Evolutionary conservation across 2,797 vertebrate genomes (phyloP).

Genomic region (Phataginus tetradactyla): DNA sequence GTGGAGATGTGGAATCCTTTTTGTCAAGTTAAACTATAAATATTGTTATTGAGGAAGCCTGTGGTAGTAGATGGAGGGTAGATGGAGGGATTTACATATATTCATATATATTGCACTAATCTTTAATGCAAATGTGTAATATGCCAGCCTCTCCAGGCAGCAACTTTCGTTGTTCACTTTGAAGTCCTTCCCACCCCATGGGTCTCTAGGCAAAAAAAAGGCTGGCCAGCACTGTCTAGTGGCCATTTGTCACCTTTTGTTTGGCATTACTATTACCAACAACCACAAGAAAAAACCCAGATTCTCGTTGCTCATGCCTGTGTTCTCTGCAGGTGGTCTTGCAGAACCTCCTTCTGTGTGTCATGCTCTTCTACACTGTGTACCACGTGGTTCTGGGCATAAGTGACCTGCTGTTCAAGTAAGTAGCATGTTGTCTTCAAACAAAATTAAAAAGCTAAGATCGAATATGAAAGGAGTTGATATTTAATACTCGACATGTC

Average conservation of each 20-base stretch:
- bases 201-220: background rate
- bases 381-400: slow-evolving; percentile 90
- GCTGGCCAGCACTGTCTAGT: background rate
- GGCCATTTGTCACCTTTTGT: background rate
- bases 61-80: background rate
- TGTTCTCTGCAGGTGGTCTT: slow-evolving; percentile 87
- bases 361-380: slow-evolving; percentile 91
- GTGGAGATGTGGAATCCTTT: background rate
- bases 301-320: background rate
- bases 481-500: background rate
- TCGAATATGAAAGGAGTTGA: background rate
- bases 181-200: background rate
- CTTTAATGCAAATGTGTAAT: background rate
- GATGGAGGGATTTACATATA: background rate
- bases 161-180: background rate
- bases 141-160: background rate
- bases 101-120: background rate
- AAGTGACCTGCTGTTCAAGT: slow-evolving; percentile 90
- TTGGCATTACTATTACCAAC: background rate
- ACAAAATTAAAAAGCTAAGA: background rate
- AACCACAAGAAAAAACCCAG: background rate
- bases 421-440: slow-evolving; percentile 66
- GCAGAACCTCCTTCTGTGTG: slow-evolving; percentile 90
- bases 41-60: background rate
- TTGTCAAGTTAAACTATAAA: background rate